Conservation (phyloP, 1,140 invertebrate genomes). For the Microplitis demolitor region DNA sequence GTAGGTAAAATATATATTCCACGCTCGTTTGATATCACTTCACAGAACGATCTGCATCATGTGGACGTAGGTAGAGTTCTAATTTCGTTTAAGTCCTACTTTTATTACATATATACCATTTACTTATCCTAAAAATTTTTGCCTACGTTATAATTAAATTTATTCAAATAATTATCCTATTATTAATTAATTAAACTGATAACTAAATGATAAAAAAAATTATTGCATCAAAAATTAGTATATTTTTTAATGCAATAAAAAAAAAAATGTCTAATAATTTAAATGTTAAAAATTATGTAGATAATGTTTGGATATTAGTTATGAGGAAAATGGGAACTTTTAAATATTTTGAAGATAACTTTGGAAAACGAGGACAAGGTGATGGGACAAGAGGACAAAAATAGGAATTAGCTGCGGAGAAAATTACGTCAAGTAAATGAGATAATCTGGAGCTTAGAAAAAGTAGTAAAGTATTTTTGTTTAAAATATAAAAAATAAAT, state of each 20-base stretch:
- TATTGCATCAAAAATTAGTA: no score
- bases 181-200: no score
- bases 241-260: no score
- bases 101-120: background rate
- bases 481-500: background rate
- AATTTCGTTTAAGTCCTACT: conserved; percentile 44
- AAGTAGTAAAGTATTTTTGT: background rate
- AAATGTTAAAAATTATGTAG: no score
- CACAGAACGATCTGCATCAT: conserved; percentile 18
- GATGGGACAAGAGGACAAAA: conserved; percentile 28
- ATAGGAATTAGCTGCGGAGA: conserved; percentile 25
- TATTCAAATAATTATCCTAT: background rate
- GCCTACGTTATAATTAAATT: background rate
- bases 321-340: conserved; percentile 18
- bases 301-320: no score
- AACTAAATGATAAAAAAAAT: no score
- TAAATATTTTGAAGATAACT: background rate
- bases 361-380: conserved; percentile 28
- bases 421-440: background rate
- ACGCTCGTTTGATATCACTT: conserved; percentile 10
- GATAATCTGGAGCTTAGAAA: background rate
- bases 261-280: no score
- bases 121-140: background rate
- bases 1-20: conserved; percentile 16
- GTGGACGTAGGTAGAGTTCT: conserved; percentile 48